Evolutionary conservation across 2,888 invertebrate genomes (phyloP).

Genomic region (Phrixothrix hirtus): DNA sequence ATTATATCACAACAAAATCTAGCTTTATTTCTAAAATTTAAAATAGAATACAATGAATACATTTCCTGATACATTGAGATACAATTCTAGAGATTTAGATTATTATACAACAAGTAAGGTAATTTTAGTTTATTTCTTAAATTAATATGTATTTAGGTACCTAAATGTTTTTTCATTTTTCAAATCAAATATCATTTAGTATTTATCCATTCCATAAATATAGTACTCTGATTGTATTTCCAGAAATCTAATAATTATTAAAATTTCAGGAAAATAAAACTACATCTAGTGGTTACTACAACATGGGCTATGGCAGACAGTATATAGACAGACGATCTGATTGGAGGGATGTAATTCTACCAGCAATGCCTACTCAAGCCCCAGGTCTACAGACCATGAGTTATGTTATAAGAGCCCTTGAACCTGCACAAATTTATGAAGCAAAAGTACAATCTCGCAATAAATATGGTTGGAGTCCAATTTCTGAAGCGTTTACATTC

Average conservation of each 20-base stretch:
- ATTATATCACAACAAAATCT: too few relatives aligned
- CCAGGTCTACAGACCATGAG: slow-evolving; percentile 66
- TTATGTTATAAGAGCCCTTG: slow-evolving; percentile 67
- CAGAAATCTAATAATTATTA: neutral
- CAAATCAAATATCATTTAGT: too few relatives aligned
- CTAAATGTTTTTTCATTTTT: too few relatives aligned
- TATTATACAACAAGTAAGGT: too few relatives aligned
- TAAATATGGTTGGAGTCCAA: slow-evolving; percentile 69
- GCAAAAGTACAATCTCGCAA: slow-evolving; percentile 69
- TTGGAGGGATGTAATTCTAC: slow-evolving; percentile 64
- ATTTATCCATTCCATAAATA: neutral
- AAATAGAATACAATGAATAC: too few relatives aligned
- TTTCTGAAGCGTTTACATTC: slow-evolving; percentile 66
- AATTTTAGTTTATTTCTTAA: too few relatives aligned
- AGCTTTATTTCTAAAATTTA: too few relatives aligned
- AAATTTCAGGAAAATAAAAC: slow-evolving; percentile 50
- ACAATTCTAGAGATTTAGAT: too few relatives aligned
- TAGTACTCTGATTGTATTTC: neutral
- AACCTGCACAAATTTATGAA: slow-evolving; percentile 68
- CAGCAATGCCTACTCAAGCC: slow-evolving; percentile 55
- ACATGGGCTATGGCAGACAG: slow-evolving; percentile 47
- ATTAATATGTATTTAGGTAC: too few relatives aligned
- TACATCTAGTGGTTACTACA: slow-evolving; percentile 42
- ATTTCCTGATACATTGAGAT: too few relatives aligned
- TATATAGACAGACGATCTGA: slow-evolving; percentile 57